Evolutionary conservation across 37 sponge, comb jelly and placozoan genomes (phyloP), one percentile per base, ranked within the genome.

Genomic region (Dysidea cf. avara): DNA sequence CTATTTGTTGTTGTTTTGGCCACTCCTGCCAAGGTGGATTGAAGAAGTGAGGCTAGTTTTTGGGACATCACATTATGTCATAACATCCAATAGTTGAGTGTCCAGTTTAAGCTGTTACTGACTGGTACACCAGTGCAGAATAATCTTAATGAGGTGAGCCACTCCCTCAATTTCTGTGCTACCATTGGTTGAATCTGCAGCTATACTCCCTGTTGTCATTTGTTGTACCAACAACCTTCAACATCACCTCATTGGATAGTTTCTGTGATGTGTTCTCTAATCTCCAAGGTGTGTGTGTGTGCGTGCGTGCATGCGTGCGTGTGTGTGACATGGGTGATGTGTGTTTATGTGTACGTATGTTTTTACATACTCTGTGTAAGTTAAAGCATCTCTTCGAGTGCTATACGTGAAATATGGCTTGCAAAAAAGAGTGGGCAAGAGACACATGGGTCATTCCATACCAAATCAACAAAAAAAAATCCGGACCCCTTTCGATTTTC

Each of bases 71-170:
- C n/a, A n/a, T n/a, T n/a, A n/a, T n/a, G n/a, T n/a, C n/a, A n/a
- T n/a, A n/a, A n/a, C n/a, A n/a, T n/a, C n/a, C n/a, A n/a, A 0
- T 48, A 81, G 77, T 61, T 72, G 22, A 28, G 65, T 40, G 71
- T 77, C 4, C 16, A 25, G 38, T 81, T 80, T 25, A 33, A n/a
- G n/a, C 78, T 90, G 7, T 74, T 90, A 4, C 61, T 90, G 40
- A 90, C 91, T 17, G 91, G 91, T 1, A 90, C 91, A 5, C 91
- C 91, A 26, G 82, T 90, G 14, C 91, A 90, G 71, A 90, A 90
- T 69, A 90, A 86, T 64, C 74, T 90, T 7, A 56, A 29, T 12
- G 91, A 90, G 82, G 87, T 86, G 46, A 38, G 43, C 30, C 43
- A 22, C 18, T 34, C 39, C 39, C 25, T 5, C 49, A 20, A 35